Percentiles rank a stretch among this genome's conserved stretches.
Conservation (phyloP, 2,113 vertebrate species). For the Prunella himalayana region DNA sequence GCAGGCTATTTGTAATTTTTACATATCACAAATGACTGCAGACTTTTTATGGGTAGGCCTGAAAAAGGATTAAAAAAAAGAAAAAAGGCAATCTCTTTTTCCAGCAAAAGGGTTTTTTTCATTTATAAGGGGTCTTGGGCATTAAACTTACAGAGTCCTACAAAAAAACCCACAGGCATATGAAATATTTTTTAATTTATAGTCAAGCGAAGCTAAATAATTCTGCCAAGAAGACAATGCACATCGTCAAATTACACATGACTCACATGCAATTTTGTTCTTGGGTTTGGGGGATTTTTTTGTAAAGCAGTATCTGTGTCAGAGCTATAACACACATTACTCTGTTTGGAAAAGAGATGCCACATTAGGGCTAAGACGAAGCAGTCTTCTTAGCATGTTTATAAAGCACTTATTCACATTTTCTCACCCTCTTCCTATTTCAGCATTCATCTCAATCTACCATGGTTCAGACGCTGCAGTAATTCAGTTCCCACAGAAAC, state of each 20-base stretch:
- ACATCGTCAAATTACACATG: background rate
- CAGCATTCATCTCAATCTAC: background rate
- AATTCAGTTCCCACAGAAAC: background rate
- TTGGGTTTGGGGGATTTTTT: background rate
- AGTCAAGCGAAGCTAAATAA: background rate
- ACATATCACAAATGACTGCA: accelerated
- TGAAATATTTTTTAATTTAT: background rate
- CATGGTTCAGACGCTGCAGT: background rate
- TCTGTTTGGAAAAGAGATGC: background rate
- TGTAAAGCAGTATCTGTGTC: background rate
- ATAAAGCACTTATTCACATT: background rate
- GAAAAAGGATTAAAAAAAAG: background rate
- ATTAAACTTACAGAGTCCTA: background rate
- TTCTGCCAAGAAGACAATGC: background rate
- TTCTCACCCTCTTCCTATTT: background rate
- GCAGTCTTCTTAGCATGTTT: background rate
- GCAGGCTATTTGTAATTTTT: background rate
- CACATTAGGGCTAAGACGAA: background rate
- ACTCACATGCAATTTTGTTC: background rate
- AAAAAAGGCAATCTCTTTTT: background rate
- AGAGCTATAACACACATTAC: background rate
- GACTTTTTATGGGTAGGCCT: background rate
- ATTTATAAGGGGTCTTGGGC: background rate
- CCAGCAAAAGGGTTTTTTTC: background rate
- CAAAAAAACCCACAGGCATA: accelerated